Percentiles rank a stretch among this genome's conserved stretches.
These are phyloP conservation scores for Brachionus calyciflorus DNA, from an alignment of 1,140 invertebrate genomes.

Conservation along the genomic window DNA sequence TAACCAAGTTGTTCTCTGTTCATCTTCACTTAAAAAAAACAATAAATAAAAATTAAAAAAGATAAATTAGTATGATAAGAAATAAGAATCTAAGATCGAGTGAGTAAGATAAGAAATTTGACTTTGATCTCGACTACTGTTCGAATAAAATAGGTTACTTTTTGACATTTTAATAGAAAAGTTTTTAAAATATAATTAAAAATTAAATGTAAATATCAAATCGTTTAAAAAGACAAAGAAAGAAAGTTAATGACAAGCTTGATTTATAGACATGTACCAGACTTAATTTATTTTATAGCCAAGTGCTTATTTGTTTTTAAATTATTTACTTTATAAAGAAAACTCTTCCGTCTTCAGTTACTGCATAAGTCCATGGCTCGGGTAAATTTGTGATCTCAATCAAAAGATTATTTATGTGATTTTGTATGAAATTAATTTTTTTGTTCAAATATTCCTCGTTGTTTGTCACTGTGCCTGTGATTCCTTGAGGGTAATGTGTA, in stretches of 20 bases:
- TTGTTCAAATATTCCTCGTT: constrained; percentile 42
- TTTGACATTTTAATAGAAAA: constrained; percentile 8
- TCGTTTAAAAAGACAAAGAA: neutral
- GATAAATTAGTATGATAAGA: constrained; percentile 43
- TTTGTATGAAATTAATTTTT: constrained; percentile 42
- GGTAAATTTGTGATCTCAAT: constrained; percentile 49
- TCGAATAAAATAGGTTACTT: constrained; percentile 17
- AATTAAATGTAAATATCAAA: constrained; percentile 11
- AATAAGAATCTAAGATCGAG: constrained; percentile 39
- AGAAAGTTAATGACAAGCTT: constrained; percentile 15
- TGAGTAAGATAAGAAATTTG: neutral
- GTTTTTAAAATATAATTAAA: no score
- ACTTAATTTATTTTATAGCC: neutral
- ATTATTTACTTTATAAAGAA: constrained; percentile 59
- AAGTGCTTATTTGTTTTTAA: no score
- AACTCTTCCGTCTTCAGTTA: constrained; percentile 55
- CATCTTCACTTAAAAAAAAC: constrained; percentile 51
- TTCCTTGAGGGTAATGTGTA: neutral
- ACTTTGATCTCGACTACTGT: constrained; percentile 38
- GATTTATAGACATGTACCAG: constrained; percentile 2
- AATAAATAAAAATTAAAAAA: constrained; percentile 43
- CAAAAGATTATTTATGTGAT: constrained; percentile 39
- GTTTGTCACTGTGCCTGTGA: neutral
- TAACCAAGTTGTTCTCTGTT: constrained; percentile 53
- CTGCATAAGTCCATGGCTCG: constrained; percentile 52